Conservation (phyloP, 2,113 vertebrate species). For the Leptosomus discolor region DNA sequence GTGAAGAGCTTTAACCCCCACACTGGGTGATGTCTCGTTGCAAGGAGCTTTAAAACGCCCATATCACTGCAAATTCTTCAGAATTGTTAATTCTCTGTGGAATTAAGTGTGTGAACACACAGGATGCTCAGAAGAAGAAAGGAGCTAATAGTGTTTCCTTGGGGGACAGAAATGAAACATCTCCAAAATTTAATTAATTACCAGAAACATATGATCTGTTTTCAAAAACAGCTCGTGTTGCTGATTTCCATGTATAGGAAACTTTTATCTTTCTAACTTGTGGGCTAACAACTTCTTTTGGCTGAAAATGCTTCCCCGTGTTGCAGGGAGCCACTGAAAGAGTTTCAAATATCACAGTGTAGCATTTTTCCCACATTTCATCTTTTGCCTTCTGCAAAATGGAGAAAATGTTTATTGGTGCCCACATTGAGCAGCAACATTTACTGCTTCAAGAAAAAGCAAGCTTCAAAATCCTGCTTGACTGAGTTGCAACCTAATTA, state of each 20-base stretch:
- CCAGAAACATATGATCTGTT: neutral
- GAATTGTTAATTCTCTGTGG: neutral
- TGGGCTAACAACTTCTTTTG: neutral
- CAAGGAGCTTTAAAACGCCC: neutral
- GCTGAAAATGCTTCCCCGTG: neutral
- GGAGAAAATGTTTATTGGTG: neutral
- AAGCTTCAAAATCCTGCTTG: neutral
- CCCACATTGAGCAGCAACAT: neutral
- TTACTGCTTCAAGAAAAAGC: neutral
- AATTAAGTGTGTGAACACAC: neutral
- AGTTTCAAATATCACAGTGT: neutral
- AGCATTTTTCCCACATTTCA: neutral
- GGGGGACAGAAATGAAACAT: neutral
- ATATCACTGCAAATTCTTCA: neutral
- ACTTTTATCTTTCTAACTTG: neutral
- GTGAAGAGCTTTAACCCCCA: neutral
- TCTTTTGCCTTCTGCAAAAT: neutral
- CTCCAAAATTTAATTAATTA: neutral
- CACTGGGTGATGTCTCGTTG: neutral
- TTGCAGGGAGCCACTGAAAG: neutral
- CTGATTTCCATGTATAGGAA: neutral
- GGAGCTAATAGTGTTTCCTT: neutral
- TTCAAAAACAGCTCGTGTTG: neutral
- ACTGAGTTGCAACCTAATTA: neutral
- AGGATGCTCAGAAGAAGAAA: neutral